Evolutionary conservation across 1,140 invertebrate genomes (phyloP).

Genomic region (Limonius californicus): DNA sequence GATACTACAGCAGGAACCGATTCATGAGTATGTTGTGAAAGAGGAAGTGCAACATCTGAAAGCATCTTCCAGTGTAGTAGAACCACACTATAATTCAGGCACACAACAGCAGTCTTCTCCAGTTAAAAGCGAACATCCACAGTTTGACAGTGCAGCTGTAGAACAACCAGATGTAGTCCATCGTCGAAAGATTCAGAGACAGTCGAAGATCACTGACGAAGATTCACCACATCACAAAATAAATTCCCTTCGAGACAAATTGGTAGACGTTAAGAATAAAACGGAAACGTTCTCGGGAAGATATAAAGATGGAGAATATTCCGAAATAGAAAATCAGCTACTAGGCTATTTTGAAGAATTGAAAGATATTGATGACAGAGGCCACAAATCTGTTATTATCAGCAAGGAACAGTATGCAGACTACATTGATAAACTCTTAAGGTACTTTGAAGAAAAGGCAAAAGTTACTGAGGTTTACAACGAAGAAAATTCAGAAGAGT

Average conservation of each 20-base stretch:
- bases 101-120: too few species aligned
- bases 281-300: not conserved
- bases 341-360: not conserved
- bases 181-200: too few species aligned
- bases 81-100: too few species aligned
- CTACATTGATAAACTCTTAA: not conserved
- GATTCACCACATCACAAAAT: not conserved
- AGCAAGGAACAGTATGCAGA: conserved; percentile 7
- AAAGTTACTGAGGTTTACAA: too few species aligned
- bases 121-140: too few species aligned
- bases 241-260: not conserved
- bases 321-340: not conserved
- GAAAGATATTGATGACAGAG: not conserved
- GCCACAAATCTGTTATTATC: not conserved
- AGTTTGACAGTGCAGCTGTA: too few species aligned
- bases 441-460: conserved; percentile 10
- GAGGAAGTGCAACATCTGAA: not conserved
- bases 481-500: not conserved
- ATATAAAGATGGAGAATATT: not conserved
- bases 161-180: too few species aligned
- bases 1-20: not conserved
- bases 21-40: not conserved
- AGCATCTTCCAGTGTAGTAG: not conserved
- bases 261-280: not conserved
- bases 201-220: not conserved